phyloP scores from a whole-genome alignment of 1,140 invertebrate genomes.

The Hypsibius dujardini region DNA sequence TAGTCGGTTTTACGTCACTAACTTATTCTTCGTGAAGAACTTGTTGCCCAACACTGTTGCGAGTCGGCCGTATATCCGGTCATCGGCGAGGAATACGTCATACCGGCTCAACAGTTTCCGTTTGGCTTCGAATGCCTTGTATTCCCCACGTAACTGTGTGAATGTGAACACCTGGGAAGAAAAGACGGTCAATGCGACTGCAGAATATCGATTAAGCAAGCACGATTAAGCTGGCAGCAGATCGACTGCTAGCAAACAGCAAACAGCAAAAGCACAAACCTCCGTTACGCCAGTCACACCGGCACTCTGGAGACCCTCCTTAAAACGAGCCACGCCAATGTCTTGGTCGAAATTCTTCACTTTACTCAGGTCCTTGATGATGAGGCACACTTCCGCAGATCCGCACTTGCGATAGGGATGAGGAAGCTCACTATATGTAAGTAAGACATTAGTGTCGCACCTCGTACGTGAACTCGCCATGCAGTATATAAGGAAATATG shows the following conservation, averaged over 20 bases:
- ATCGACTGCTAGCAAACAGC: background rate
- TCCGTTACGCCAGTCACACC: conserved; percentile 25
- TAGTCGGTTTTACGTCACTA: background rate
- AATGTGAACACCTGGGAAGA: conserved; percentile 29
- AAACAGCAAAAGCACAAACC: conserved; percentile 19
- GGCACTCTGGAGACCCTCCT: conserved; percentile 27
- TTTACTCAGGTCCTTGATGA: conserved; percentile 32
- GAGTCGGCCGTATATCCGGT: conserved; percentile 27
- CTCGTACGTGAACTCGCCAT: no score
- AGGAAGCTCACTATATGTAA: conserved; percentile 1
- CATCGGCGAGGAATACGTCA: conserved; percentile 31
- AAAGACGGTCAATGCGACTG: background rate
- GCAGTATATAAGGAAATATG: no score
- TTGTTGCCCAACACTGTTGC: conserved; percentile 30
- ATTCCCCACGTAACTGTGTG: conserved; percentile 30
- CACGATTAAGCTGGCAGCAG: no score
- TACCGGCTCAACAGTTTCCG: conserved; percentile 30
- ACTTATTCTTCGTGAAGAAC: conserved; percentile 31
- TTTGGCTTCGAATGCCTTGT: conserved; percentile 32
- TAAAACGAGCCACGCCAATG: conserved; percentile 27
- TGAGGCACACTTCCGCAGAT: conserved; percentile 28
- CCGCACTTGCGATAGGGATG: background rate
- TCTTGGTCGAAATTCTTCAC: conserved; percentile 29
- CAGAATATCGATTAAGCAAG: no score
- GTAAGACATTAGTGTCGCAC: no score